Base-by-base conservation (phyloP, 1,140 invertebrate genomes). In the Drosophila mayri region DNA sequence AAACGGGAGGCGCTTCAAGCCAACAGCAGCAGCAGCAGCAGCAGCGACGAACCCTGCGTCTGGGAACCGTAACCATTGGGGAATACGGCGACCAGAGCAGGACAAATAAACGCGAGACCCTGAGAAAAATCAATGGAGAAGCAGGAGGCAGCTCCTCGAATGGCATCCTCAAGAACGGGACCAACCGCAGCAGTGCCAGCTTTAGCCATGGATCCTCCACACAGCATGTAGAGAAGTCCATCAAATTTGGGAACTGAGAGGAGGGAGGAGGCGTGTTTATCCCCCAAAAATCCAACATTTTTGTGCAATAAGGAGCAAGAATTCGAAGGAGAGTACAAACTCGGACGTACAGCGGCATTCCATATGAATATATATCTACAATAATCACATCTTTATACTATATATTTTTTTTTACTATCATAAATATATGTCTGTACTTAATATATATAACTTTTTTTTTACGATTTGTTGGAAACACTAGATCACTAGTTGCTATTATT, bases 61-160 rank as follows among this genome's bases (percentile, higher is more conserved):
- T 94, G 35, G 94, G 95, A 12, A 95, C 95, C 6, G 94, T 96
- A 14, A 95, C 95, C 2, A 96, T 96, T 46, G 95, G 95, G 2
- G 95, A 96, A 91, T 96, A 96, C 86, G 94, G 94, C 93, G 94
- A 35, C 50, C 77, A 55, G 35, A 0, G 1, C 49, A 59, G 70
- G 92, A 54, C 60, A 2, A 52, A 32, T 93, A 94, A 37, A 46
- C 93, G 93, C 12, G 93, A 94, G 20, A 95, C 78, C 11, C 54
- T 85, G 40, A 67, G 95, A 9, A 88, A 88, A 43, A 41, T 50
- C 57, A 81, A 86, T 18, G 66, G 66, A 3, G 70, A 72, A 37
- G 4, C 37, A 4, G 67, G 40, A 9, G 14, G 16, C 30, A 28
- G 20, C 59, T 16, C 59, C 32, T 71, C 79, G 32, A 92, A 81